phyloP scores from a whole-genome alignment of 2,113 vertebrate genomes.

The Siniperca chuatsi region DNA sequence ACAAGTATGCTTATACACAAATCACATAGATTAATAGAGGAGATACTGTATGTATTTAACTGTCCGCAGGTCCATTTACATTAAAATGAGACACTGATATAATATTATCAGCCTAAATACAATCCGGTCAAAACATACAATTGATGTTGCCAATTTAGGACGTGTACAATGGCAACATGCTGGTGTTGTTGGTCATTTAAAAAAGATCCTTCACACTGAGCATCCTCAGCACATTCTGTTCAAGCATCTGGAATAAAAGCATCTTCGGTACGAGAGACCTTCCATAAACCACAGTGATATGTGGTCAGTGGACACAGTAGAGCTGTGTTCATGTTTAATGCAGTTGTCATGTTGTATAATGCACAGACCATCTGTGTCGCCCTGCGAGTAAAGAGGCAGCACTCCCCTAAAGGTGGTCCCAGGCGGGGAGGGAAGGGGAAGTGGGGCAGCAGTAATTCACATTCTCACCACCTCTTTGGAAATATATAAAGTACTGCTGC shows the following conservation, averaged over 20 bases:
- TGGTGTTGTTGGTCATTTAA: neutral
- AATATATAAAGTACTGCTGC: constrained; percentile 40
- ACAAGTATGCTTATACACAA: neutral
- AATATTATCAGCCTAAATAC: too few species aligned
- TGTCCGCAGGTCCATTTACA: neutral
- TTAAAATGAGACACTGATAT: neutral
- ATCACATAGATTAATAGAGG: neutral
- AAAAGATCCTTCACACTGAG: neutral
- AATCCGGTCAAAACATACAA: too few species aligned
- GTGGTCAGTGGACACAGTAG: neutral
- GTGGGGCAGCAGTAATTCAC: constrained; percentile 75
- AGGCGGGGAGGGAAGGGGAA: constrained; percentile 52
- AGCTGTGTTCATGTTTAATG: constrained; percentile 43
- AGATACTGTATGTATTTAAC: neutral
- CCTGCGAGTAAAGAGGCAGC: constrained; percentile 47
- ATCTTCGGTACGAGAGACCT: neutral
- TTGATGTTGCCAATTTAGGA: neutral
- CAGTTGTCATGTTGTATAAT: constrained; percentile 55
- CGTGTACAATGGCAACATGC: neutral
- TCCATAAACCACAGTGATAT: neutral
- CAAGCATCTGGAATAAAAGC: constrained; percentile 29
- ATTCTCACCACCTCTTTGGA: constrained; percentile 66
- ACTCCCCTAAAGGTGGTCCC: constrained; percentile 50
- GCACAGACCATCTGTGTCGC: constrained; percentile 60
- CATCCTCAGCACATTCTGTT: neutral